phyloP scores from a whole-genome alignment of 2,888 invertebrate species.

The Reticulitermes lucifugus region DNA sequence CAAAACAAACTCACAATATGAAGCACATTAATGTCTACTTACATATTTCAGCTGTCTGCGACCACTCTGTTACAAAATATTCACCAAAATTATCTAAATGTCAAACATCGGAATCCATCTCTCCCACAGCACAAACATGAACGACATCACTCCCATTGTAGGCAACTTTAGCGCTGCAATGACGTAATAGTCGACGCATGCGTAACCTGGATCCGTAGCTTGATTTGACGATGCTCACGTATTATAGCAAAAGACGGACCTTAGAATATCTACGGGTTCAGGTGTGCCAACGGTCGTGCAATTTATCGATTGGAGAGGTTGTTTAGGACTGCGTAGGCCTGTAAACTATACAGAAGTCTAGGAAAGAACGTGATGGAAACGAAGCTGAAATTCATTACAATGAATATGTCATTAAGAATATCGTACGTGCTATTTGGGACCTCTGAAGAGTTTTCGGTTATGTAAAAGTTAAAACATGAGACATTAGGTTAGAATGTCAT shows the following conservation, averaged over 20 bases:
- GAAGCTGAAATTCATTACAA: neutral
- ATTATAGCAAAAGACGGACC: neutral
- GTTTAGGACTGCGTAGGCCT: neutral
- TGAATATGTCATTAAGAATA: neutral
- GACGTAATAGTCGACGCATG: constrained; percentile 20
- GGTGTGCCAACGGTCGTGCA: constrained; percentile 32
- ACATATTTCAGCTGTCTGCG: constrained; percentile 21
- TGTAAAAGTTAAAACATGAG: neutral
- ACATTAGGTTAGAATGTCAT: constrained; percentile 39
- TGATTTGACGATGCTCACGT: constrained; percentile 30
- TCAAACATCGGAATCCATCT: neutral
- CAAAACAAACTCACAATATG: neutral
- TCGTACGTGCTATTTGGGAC: neutral
- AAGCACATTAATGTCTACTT: neutral
- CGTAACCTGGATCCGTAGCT: neutral
- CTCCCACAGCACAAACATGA: neutral
- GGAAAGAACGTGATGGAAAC: neutral
- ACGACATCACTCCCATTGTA: neutral
- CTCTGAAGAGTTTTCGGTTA: neutral
- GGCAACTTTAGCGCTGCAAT: constrained; percentile 35
- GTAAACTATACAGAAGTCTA: neutral
- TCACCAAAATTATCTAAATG: neutral
- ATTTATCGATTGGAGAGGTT: constrained; percentile 30
- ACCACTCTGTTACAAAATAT: neutral
- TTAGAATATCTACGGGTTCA: neutral